Conservation (phyloP, 2,797 vertebrate species). For the Xiphorhynchus erythropygius region DNA sequence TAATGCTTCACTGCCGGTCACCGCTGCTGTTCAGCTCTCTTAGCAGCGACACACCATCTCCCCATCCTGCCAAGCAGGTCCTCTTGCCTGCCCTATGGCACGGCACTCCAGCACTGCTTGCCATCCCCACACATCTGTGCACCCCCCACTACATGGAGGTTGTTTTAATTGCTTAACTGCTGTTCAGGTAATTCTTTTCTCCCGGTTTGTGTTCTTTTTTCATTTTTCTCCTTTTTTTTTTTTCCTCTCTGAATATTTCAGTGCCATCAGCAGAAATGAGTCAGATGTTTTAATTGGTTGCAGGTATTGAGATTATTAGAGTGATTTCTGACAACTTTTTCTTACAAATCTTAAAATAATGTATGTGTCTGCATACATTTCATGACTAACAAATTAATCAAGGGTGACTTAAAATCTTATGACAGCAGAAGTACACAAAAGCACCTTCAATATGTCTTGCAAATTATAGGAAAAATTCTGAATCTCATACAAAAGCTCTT, state of each 20-base stretch:
- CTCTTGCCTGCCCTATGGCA: background rate
- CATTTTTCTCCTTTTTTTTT: no score
- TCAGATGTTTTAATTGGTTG: background rate
- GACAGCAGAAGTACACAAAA: background rate
- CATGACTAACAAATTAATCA: background rate
- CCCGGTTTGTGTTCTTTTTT: no score
- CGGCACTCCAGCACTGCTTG: background rate
- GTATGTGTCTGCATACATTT: background rate
- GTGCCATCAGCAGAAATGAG: background rate
- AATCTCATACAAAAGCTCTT: background rate
- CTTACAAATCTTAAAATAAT: background rate
- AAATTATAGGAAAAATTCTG: background rate
- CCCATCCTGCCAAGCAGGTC: accelerated
- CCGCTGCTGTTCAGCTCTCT: constrained; percentile 49
- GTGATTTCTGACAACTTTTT: background rate
- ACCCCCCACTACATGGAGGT: accelerated
- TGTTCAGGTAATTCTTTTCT: background rate
- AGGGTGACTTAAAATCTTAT: background rate
- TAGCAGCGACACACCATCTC: background rate
- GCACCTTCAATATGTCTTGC: background rate
- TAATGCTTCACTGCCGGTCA: constrained; percentile 65
- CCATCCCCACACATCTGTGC: accelerated
- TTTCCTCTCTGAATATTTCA: background rate
- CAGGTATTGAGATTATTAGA: background rate
- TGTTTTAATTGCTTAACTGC: background rate